phyloP scores from a whole-genome alignment of 2,113 vertebrate species.

The Eudyptes chrysolophus region DNA sequence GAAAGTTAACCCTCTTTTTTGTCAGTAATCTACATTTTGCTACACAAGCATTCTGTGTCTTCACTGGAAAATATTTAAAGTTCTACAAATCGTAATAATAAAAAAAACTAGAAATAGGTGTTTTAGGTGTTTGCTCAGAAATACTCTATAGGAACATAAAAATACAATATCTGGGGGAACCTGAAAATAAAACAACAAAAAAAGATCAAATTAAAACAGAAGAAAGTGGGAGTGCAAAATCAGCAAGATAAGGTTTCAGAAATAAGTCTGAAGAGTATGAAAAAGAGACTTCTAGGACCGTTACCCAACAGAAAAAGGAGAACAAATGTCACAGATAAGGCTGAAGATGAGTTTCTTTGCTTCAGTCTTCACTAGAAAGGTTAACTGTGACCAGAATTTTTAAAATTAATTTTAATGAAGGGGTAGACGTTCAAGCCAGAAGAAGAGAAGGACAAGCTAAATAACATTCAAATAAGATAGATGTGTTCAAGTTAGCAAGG shows the following conservation, averaged over 20 bases:
- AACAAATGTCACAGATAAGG: not conserved
- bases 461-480: not conserved
- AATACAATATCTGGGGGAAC: not conserved
- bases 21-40: not conserved
- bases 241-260: not conserved
- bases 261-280: not conserved
- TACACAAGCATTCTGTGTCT: not conserved
- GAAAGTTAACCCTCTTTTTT: not conserved
- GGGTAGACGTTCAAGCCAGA: not conserved
- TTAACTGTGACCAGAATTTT: not conserved
- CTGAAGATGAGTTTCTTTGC: not conserved
- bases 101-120: not conserved
- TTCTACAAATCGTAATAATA: not conserved
- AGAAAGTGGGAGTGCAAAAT: not conserved
- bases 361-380: not conserved
- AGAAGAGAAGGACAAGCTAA: not conserved
- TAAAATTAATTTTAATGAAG: conserved; percentile 5
- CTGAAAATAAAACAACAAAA: not conserved
- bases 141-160: not conserved
- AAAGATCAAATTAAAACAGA: not conserved
- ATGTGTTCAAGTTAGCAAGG: not conserved
- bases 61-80: not conserved
- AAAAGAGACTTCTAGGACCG: not conserved
- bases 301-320: not conserved
- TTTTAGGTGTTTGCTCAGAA: not conserved